Evolutionary conservation across 2,797 vertebrate genomes (phyloP).

Genomic region (Myotis findleyi): DNA sequence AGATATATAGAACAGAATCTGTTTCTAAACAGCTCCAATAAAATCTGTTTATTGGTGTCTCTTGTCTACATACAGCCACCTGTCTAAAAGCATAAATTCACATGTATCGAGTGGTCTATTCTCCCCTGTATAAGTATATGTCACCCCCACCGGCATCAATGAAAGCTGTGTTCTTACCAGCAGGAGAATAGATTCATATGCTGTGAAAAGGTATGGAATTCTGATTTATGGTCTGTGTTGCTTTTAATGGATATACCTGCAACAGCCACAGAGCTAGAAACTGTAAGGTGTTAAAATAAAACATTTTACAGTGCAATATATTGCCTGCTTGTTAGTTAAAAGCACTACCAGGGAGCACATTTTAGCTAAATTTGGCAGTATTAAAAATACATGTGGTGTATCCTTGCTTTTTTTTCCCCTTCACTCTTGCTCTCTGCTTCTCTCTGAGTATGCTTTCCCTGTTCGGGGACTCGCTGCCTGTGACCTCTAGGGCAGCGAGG

Average conservation of each 20-base stretch:
- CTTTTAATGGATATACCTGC: slow-evolving; percentile 86
- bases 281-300: slow-evolving; percentile 85
- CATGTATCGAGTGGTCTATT: slow-evolving; percentile 80
- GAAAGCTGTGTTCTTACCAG: slow-evolving; percentile 85
- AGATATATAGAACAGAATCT: slow-evolving; percentile 73
- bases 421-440: slow-evolving; percentile 71
- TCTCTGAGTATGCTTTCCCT: slow-evolving; percentile 80
- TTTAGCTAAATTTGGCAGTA: slow-evolving; percentile 76
- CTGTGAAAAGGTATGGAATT: slow-evolving; percentile 84
- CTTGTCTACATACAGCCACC: slow-evolving; percentile 78
- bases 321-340: slow-evolving; percentile 86
- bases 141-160: slow-evolving; percentile 83
- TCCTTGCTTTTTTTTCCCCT: slow-evolving; percentile 47
- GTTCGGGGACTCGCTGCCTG: slow-evolving; percentile 80
- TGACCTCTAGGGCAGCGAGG: slow-evolving; percentile 79
- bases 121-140: slow-evolving; percentile 80
- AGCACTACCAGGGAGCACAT: slow-evolving; percentile 80
- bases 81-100: slow-evolving; percentile 82
- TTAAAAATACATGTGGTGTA: slow-evolving; percentile 83
- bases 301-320: slow-evolving; percentile 82
- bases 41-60: slow-evolving; percentile 69
- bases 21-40: slow-evolving; percentile 79
- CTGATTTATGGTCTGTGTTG: slow-evolving; percentile 86
- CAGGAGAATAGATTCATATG: slow-evolving; percentile 83
- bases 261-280: slow-evolving; percentile 84